Percentiles rank a stretch among this genome's conserved stretches.
Conservation (phyloP, 2,797 vertebrate species). For the Sciurus vulgaris region DNA sequence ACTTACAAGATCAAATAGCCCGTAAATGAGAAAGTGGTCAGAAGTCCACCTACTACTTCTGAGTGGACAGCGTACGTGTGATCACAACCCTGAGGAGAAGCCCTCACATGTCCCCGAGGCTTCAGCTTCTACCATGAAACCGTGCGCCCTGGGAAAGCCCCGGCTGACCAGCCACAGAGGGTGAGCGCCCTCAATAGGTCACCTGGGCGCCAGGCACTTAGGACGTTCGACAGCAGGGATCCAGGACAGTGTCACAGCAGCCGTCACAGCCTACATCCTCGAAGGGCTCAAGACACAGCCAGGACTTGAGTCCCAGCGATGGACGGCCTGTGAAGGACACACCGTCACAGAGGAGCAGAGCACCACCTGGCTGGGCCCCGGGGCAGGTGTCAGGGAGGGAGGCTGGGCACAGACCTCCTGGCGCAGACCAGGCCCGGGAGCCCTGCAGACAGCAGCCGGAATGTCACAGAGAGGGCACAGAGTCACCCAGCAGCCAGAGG, state of each 20-base stretch:
- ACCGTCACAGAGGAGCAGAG: background rate
- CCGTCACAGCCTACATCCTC: background rate
- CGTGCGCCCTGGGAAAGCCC: background rate
- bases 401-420: background rate
- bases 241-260: background rate
- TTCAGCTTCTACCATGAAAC: background rate
- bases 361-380: background rate
- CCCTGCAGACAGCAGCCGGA: background rate
- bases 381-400: background rate
- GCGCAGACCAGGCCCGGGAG: background rate
- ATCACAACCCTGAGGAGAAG: background rate
- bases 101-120: background rate
- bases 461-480: background rate
- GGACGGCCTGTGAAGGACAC: background rate
- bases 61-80: conserved; percentile 17
- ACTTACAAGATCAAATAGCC: conserved; percentile 67
- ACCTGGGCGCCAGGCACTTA: background rate
- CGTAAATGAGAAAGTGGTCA: conserved; percentile 46
- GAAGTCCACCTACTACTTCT: conserved; percentile 35
- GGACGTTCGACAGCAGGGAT: background rate
- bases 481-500: background rate
- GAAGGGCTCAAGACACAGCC: background rate
- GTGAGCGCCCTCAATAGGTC: background rate
- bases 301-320: background rate
- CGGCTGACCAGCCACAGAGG: no score